Conservation (phyloP, 2,888 invertebrate genomes). For the Kuschelorhynchus macadamiae region DNA sequence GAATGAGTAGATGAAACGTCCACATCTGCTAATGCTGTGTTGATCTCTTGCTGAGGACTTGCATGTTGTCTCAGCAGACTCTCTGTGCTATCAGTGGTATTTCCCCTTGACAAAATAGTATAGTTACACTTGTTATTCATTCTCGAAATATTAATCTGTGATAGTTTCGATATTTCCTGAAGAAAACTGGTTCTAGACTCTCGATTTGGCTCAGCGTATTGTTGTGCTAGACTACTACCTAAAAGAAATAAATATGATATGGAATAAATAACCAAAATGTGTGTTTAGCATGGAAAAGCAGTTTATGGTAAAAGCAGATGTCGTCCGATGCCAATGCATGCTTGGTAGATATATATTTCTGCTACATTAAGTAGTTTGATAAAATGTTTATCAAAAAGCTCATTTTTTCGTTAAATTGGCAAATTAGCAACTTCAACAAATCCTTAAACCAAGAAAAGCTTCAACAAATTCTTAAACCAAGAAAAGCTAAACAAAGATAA, state of each 20-base stretch:
- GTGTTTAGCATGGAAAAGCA: too few relatives aligned
- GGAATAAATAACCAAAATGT: too few relatives aligned
- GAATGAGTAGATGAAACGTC: constrained; percentile 62
- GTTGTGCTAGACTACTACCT: constrained; percentile 62
- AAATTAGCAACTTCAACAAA: too few relatives aligned
- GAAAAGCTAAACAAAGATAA: too few relatives aligned
- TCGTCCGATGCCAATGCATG: too few relatives aligned
- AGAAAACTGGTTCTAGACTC: constrained; percentile 64
- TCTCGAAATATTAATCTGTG: constrained; percentile 78
- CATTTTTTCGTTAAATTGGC: too few relatives aligned
- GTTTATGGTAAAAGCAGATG: too few relatives aligned
- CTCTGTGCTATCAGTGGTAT: constrained; percentile 78
- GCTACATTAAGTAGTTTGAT: too few relatives aligned
- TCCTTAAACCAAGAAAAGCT: too few relatives aligned
- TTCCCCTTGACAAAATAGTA: constrained; percentile 74
- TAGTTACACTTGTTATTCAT: constrained; percentile 80
- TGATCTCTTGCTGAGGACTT: constrained; percentile 57
- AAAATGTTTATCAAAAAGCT: neutral
- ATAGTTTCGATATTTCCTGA: constrained; percentile 79
- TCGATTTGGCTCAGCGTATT: constrained; percentile 58
- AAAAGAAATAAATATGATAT: constrained; percentile 12
- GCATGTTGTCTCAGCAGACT: constrained; percentile 70
- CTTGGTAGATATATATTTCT: too few relatives aligned
- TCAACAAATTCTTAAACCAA: too few relatives aligned
- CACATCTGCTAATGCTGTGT: constrained; percentile 56